Evolutionary conservation across 2,888 invertebrate genomes (phyloP).

Genomic region (Drosophila greeni): DNA sequence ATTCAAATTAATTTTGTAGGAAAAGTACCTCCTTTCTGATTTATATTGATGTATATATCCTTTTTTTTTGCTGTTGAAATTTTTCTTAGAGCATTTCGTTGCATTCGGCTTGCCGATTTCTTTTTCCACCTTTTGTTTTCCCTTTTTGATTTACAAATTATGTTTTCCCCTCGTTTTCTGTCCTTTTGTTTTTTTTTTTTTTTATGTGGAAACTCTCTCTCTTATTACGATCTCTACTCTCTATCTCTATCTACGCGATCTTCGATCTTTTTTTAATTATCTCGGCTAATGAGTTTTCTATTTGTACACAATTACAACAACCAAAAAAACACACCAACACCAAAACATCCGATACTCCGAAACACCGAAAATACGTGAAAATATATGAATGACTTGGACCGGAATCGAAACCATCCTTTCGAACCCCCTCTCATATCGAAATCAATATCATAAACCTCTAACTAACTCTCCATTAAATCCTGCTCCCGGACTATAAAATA

Average conservation of each 20-base stretch:
- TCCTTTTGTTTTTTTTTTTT: conserved; percentile 15
- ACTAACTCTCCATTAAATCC: conserved; percentile 13
- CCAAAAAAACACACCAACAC: conserved; percentile 4
- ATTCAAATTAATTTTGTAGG: background rate
- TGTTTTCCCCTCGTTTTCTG: conserved; percentile 7
- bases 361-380: conserved; percentile 13
- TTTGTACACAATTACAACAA: conserved; percentile 46
- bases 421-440: conserved; percentile 1
- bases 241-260: conserved; percentile 15
- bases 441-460: background rate
- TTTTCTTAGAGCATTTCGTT: conserved; percentile 19
- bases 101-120: conserved; percentile 26
- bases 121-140: background rate
- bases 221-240: conserved; percentile 4
- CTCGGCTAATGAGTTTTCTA: conserved; percentile 63
- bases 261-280: conserved; percentile 42
- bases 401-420: conserved; percentile 11
- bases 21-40: background rate
- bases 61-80: too few relatives aligned
- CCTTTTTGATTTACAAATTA: conserved; percentile 10
- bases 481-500: background rate
- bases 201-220: conserved; percentile 9
- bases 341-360: conserved; percentile 10
- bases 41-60: too few relatives aligned
- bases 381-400: conserved; percentile 21